These are phyloP conservation scores for Heliothis virescens DNA, from an alignment of 1,140 invertebrate species.

Conservation along the genomic window DNA sequence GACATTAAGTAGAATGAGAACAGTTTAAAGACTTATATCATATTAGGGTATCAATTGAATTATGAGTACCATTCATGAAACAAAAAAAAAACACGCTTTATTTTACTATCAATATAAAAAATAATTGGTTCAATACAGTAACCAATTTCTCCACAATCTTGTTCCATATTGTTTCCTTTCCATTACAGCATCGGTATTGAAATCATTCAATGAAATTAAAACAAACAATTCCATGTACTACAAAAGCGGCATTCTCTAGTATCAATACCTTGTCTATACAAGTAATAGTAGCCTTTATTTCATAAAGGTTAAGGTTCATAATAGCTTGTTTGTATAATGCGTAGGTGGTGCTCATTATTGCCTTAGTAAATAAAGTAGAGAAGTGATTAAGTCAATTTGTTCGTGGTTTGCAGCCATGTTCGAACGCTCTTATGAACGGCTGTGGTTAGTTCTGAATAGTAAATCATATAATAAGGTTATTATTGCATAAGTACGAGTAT, in stretches of 20 bases:
- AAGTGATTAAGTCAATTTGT: slow-evolving; percentile 35
- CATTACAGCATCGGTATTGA: background rate
- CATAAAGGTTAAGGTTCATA: background rate
- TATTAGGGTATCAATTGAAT: too few species aligned
- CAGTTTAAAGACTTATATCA: too few species aligned
- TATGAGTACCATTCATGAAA: too few species aligned
- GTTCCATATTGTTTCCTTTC: background rate
- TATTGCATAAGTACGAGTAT: background rate
- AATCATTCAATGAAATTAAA: slow-evolving; percentile 16
- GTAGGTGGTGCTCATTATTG: background rate
- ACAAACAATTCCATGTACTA: background rate
- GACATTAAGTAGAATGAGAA: too few species aligned
- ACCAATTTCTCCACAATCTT: too few species aligned
- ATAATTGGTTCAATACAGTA: too few species aligned
- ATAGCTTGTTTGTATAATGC: background rate
- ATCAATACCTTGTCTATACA: background rate
- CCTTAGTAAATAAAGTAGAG: slow-evolving; percentile 17
- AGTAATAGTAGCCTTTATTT: background rate
- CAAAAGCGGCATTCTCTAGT: background rate
- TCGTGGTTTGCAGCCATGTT: background rate
- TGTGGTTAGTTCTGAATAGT: background rate
- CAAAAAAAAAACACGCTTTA: too few species aligned
- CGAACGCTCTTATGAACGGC: background rate
- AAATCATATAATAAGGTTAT: background rate
- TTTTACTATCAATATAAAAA: too few species aligned